Base-by-base conservation (phyloP, 2,797 vertebrate genomes). In the Arrhamphus sclerolepis region DNA sequence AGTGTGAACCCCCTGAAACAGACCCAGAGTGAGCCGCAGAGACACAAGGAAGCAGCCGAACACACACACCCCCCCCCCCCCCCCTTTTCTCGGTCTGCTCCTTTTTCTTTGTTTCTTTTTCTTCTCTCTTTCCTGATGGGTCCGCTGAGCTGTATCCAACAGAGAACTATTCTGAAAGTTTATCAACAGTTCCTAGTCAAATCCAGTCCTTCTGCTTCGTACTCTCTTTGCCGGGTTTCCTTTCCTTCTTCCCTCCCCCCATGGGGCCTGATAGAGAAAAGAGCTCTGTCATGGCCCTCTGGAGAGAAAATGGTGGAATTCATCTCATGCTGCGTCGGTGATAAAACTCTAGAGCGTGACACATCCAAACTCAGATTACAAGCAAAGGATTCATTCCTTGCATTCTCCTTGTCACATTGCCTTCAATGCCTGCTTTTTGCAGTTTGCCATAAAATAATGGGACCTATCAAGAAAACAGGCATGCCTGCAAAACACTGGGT, bases 301-400 rank as follows among this genome's bases (percentile, higher is more conserved):
- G 66, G 79, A 78, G 69, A 73, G 83, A 86, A 89, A 93, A 86
- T 82, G 87, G 82, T 73, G 81, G 82, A 86, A 92, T 93, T 93
- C 89, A 87, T 87, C 72, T 81, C 79, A 71, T 67, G 68, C 74
- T 89, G 82, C 80, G 82, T 69, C 28, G 77, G 80, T 88, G 80
- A 93, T 89, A 89, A 87, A 79, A 87, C 80, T 70, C 71, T 75
- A 42, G 59, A 85, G 88, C 77, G 75, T 83, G 67, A 91, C 76
- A 89, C 70, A 81, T 84, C 66, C 72, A 79, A 67, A 72, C 81
- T 87, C 75, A 75, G 72, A 70, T 91, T 89, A 81, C 80, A 89
- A 86, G 86, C 74, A 56, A 80, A 86, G 76, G 88, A 90, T 90
- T 87, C 78, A 93, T 93, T 82, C 79, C 72, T 71, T 80, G 67